Evolutionary conservation across 2,113 vertebrate species (phyloP), one percentile per base, ranked within the genome.

Genomic region (Orientallactaga bullata): DNA sequence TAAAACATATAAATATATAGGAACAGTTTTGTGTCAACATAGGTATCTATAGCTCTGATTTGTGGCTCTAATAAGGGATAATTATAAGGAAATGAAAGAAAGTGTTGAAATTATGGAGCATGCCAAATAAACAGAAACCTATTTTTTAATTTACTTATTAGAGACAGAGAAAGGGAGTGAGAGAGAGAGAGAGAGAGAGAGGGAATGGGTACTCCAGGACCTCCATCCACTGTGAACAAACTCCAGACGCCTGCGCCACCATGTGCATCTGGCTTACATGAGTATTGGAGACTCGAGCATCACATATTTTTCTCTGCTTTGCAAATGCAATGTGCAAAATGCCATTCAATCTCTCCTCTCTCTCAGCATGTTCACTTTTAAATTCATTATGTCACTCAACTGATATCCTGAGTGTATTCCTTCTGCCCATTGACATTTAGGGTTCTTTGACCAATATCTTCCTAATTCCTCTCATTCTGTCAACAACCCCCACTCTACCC

Each of bases 41-140:
- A 73, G 18, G 11, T 32, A 47, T 28, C 55, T 26, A 5, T 72
- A 26, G 28, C 28, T 32, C 51, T 18, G 47, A 63, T 37, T 74
- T 39, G 51, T 80, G 21, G 32, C 66, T 87, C 66, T 79, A 30
- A 24, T 7, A 81, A 37, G 77, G 30, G 3, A 1, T 12, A 66
- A 4, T 84, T 80, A 61, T n/a, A 39, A 88, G 63, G 26, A 90
- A 88, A 74, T 39, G 35, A 86, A 90, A 76, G 32, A 60, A 60
- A 0, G 0, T 12, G 24, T 11, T 68, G 60, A 89, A 76, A 71
- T 35, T 51, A 86, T 61, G 23, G 0, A 2, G 11, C 26, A 42
- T 51, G 82, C 39, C 4, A 78, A 88, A 81, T 51, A n/a, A 90
- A 85, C 0, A 37, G 18, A n/a, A n/a, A n/a, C n/a, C n/a, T n/a